Base-by-base conservation (phyloP, 2,888 invertebrate genomes). In the Leptinotarsa rubiginosa region DNA sequence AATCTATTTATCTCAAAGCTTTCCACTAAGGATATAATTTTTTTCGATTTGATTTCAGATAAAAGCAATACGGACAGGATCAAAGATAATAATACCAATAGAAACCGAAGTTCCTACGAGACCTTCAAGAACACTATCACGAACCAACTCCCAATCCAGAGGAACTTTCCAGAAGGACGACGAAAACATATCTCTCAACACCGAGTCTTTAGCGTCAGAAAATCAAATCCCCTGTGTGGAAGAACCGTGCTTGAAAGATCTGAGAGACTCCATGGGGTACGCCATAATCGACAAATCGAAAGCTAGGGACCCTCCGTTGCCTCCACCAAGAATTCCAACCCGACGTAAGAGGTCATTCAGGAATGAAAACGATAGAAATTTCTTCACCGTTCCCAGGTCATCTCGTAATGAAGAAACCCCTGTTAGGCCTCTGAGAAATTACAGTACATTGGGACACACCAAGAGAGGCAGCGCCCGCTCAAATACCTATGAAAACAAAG, bases 241-340 rank as follows among this genome's bases (percentile, higher is more conserved):
- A 80, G 86, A 86, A 74, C 86, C 85, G 10, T 89, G 88, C 67
- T 83, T 87, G 1, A 78, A 85, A 71, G 85, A 87, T 49, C 82
- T 88, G 4, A 83, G 87, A 13, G 88, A 83, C 72, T 83, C 83
- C 59, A 88, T 88, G 88, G 95, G 95, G 7, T 96, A 96, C 81
- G 94, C 95, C 15, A 91, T 93, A 47, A 93, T 96, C 64, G 94
- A 94, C 73, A 95, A 95, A 87, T 90, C 91, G 1, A 88, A 88
- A 25, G 87, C 86, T 73, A 81, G 84, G 71, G 85, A 86, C 52
- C 86, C 86, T 64, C 88, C 89, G 13, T 88, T 92, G 47, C 92
- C 92, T 25, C 89, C 92, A 62, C 91, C 92, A 1, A 90, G 91
- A 0, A 92, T 93, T 0, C 89, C 90, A 47, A 90, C 92, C 83